Percentiles rank a stretch among this genome's conserved stretches.
Conservation (phyloP, 2,113 vertebrate genomes). For the Hirundichthys speculiger region DNA sequence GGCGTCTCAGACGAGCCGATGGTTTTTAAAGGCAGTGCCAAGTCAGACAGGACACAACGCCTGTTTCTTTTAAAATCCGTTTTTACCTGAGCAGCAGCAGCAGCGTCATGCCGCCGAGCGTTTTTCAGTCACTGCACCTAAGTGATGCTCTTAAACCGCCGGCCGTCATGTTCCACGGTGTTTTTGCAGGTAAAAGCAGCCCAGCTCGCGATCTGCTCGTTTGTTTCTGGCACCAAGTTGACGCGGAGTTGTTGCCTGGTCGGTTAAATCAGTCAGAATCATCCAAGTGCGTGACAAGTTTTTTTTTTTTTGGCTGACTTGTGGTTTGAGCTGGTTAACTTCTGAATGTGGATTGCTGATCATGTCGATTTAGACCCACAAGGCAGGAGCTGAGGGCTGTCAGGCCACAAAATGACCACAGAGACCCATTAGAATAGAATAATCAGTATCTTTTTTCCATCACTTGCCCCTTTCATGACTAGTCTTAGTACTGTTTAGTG, state of each 20-base stretch:
- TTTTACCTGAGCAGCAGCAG: constrained; percentile 43
- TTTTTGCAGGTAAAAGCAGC: constrained; percentile 14
- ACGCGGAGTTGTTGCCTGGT: background rate
- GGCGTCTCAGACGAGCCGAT: background rate
- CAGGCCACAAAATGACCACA: background rate
- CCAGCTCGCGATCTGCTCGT: no score
- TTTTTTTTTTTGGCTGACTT: constrained; percentile 4
- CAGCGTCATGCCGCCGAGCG: constrained; percentile 16
- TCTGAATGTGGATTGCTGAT: background rate
- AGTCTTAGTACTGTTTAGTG: no score
- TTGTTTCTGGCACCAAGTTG: constrained; percentile 8
- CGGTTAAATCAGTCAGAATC: background rate
- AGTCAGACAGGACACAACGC: constrained; percentile 54
- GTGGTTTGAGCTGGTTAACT: background rate
- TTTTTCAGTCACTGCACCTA: constrained; percentile 18
- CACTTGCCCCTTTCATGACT: no score
- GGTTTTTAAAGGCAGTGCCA: constrained; percentile 7
- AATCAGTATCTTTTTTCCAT: no score
- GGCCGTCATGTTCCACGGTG: constrained; percentile 25
- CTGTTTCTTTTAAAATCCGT: constrained; percentile 1
- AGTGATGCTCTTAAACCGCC: constrained; percentile 33
- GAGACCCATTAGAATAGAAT: background rate
- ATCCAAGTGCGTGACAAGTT: constrained; percentile 10
- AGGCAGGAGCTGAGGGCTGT: no score
- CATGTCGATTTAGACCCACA: background rate